A percentile compares a stretch with the other conserved stretches of the same genome.
These are phyloP conservation scores for Pseudomyrmex flavicornis DNA, from an alignment of 1,140 invertebrate species.

Conservation along the genomic window DNA sequence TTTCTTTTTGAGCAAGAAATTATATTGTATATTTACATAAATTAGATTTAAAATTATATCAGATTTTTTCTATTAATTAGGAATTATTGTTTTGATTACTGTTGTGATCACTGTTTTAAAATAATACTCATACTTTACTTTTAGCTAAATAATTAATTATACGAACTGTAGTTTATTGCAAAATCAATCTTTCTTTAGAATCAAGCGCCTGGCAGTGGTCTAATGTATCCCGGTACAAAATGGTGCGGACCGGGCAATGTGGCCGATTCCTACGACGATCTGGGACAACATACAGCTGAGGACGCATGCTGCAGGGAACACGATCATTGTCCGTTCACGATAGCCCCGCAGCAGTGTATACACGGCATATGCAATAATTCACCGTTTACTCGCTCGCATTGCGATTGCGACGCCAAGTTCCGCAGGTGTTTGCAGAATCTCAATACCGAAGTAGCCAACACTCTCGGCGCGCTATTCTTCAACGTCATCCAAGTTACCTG, in stretches of 20 bases:
- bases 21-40: no score
- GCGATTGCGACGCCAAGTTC: slow-evolving; percentile 90
- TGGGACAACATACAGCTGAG: slow-evolving; percentile 88
- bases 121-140: background rate
- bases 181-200: slow-evolving; percentile 65
- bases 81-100: no score
- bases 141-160: slow-evolving; percentile 7
- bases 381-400: slow-evolving; percentile 89
- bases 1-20: no score
- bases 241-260: slow-evolving; percentile 91
- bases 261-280: slow-evolving; percentile 87
- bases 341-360: slow-evolving; percentile 87
- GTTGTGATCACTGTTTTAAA: background rate
- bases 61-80: no score
- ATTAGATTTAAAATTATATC: no score
- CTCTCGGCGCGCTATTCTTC: slow-evolving; percentile 89
- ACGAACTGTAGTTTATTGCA: background rate
- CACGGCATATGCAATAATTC: slow-evolving; percentile 89
- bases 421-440: slow-evolving; percentile 88
- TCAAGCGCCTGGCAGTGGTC: slow-evolving; percentile 74
- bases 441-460: slow-evolving; percentile 89
- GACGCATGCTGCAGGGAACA: slow-evolving; percentile 92
- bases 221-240: slow-evolving; percentile 88
- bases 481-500: slow-evolving; percentile 89
- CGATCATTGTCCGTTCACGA: slow-evolving; percentile 89